phyloP scores from a whole-genome alignment of 2,888 invertebrate species.

The Mesorhabditis spiculigera region DNA sequence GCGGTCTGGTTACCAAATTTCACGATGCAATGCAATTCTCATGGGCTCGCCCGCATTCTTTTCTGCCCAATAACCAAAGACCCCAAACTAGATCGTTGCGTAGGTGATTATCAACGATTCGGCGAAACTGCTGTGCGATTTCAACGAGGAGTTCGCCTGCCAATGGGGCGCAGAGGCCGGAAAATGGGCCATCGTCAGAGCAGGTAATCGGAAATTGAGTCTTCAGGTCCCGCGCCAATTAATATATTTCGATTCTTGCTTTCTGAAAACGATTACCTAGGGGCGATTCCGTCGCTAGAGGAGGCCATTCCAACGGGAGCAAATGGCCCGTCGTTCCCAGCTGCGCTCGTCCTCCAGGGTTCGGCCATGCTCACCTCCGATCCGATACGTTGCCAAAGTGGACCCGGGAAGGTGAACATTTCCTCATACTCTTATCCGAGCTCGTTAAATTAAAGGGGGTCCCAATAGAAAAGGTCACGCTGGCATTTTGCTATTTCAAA shows the following conservation, averaged over 20 bases:
- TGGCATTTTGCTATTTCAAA: too few species aligned
- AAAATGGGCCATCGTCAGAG: constrained; percentile 50
- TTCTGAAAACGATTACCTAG: constrained; percentile 20
- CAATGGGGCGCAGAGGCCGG: constrained; percentile 55
- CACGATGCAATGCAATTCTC: too few species aligned
- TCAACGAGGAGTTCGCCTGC: constrained; percentile 50
- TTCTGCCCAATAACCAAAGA: too few species aligned
- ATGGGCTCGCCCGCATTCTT: too few species aligned
- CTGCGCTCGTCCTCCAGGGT: constrained; percentile 52
- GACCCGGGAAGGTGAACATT: constrained; percentile 42
- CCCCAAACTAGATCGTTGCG: neutral
- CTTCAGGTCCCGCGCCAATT: neutral
- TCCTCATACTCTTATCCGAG: neutral
- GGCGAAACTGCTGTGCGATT: constrained; percentile 49
- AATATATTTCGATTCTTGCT: neutral
- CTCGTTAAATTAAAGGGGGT: neutral
- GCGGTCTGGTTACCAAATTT: too few species aligned
- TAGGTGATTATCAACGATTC: constrained; percentile 42
- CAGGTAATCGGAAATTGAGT: constrained; percentile 26
- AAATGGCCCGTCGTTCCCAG: constrained; percentile 47
- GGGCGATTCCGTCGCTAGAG: constrained; percentile 53
- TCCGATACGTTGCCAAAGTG: constrained; percentile 52
- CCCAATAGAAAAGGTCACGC: too few species aligned
- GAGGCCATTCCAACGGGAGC: constrained; percentile 26
- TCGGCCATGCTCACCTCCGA: constrained; percentile 51